phyloP scores from a whole-genome alignment of 2,888 invertebrate genomes.

The Stenodema calcarata region DNA sequence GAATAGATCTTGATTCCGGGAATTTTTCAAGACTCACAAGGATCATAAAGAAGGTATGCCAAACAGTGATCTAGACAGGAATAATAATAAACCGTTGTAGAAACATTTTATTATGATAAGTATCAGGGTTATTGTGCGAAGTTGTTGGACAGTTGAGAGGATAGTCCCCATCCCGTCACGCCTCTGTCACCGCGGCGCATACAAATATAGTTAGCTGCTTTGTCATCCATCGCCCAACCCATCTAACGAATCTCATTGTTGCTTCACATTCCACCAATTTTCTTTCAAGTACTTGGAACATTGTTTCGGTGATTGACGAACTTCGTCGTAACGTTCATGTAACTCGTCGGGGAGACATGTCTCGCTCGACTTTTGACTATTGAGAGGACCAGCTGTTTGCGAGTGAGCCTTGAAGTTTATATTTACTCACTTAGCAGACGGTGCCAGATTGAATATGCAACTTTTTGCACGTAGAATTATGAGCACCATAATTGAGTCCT shows the following conservation, averaged over 20 bases:
- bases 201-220: not conserved
- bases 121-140: too few relatives aligned
- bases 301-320: not conserved
- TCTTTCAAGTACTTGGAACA: not conserved
- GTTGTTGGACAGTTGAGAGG: not conserved
- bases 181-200: not conserved
- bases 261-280: not conserved
- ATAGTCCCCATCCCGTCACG: not conserved
- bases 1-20: too few relatives aligned
- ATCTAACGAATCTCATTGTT: slow-evolving; percentile 2
- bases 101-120: too few relatives aligned
- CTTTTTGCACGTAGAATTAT: not conserved
- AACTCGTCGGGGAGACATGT: too few relatives aligned
- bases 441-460: not conserved
- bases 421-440: not conserved
- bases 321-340: too few relatives aligned
- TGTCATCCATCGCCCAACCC: not conserved
- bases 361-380: not conserved
- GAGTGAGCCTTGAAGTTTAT: not conserved
- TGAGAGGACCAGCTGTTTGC: not conserved
- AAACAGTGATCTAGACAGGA: too few relatives aligned
- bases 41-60: too few relatives aligned
- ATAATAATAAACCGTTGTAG: too few relatives aligned
- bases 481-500: not conserved
- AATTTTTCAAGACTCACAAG: too few relatives aligned